A percentile compares a stretch with the other conserved stretches of the same genome.
Conservation (phyloP, 2,888 invertebrate species). For the Luperina testacea region DNA sequence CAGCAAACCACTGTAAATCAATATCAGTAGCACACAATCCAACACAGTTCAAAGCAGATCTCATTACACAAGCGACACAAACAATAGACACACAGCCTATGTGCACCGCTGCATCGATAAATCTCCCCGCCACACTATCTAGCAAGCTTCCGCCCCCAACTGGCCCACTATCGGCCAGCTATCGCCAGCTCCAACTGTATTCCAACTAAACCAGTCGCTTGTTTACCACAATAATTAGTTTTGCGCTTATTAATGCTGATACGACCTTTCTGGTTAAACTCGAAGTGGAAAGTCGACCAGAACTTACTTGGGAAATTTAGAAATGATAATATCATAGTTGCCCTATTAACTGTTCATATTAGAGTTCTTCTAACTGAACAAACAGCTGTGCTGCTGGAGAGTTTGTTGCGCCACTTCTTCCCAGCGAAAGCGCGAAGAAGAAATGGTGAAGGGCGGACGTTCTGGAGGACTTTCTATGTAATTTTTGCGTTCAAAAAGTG, state of each 20-base stretch:
- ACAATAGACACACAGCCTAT: slow-evolving; percentile 34
- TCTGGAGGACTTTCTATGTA: not conserved
- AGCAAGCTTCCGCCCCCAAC: slow-evolving; percentile 52
- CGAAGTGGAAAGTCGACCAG: slow-evolving; percentile 8
- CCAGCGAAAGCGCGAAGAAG: not conserved
- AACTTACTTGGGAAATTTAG: not conserved
- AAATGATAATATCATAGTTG: slow-evolving; percentile 1
- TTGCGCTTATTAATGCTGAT: slow-evolving; percentile 11
- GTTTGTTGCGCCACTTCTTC: not conserved
- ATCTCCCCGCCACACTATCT: slow-evolving; percentile 48
- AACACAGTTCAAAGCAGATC: slow-evolving; percentile 25
- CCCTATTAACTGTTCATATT: not conserved
- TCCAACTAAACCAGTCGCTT: slow-evolving; percentile 21
- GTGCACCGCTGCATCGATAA: slow-evolving; percentile 47
- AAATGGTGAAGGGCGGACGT: too few relatives aligned
- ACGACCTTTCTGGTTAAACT: not conserved
- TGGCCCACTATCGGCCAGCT: slow-evolving; percentile 42
- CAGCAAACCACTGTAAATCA: not conserved
- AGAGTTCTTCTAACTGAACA: not conserved
- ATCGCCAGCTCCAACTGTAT: slow-evolving; percentile 35
- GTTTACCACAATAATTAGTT: slow-evolving; percentile 37
- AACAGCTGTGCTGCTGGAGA: not conserved
- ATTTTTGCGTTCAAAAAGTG: not conserved
- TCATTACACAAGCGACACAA: slow-evolving; percentile 36
- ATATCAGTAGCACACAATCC: not conserved